Evolutionary conservation across 2,888 invertebrate species (phyloP).

Genomic region (Eristalinus sepulchralis): DNA sequence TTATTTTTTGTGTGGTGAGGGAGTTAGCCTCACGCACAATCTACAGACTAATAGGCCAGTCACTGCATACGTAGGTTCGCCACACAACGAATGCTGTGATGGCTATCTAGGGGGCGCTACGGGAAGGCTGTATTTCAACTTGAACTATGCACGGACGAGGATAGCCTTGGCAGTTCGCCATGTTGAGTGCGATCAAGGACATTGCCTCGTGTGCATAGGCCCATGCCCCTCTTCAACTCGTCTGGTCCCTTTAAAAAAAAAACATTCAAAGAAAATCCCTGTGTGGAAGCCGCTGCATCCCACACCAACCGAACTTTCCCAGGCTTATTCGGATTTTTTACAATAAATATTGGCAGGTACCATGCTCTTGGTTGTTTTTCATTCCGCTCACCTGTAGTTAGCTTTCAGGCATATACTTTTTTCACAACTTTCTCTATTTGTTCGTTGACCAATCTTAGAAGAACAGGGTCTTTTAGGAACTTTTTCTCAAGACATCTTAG

Average conservation of each 20-base stretch:
- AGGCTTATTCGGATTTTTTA: constrained; percentile 73
- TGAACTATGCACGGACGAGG: too few relatives aligned
- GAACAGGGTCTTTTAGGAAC: constrained; percentile 27
- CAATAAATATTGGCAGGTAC: constrained; percentile 72
- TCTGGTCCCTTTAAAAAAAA: constrained; percentile 74
- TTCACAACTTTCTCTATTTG: constrained; percentile 21
- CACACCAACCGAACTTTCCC: constrained; percentile 74
- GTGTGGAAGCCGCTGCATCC: constrained; percentile 74
- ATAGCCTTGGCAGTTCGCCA: too few relatives aligned
- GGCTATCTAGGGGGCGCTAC: too few relatives aligned
- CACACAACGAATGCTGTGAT: too few relatives aligned
- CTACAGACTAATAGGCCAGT: too few relatives aligned
- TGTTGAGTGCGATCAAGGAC: too few relatives aligned
- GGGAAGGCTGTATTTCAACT: too few relatives aligned
- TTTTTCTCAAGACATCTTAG: constrained; percentile 59
- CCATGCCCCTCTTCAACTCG: too few relatives aligned
- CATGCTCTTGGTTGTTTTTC: constrained; percentile 58
- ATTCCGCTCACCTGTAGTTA: constrained; percentile 21
- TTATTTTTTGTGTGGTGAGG: too few relatives aligned
- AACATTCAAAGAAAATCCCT: constrained; percentile 73
- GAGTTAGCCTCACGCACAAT: too few relatives aligned
- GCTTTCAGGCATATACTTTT: constrained; percentile 41
- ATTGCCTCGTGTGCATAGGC: too few relatives aligned
- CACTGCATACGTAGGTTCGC: too few relatives aligned
- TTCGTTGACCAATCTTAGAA: constrained; percentile 13